Evolutionary conservation across 2,888 invertebrate genomes (phyloP).

Genomic region (Odontocerum albicorne): DNA sequence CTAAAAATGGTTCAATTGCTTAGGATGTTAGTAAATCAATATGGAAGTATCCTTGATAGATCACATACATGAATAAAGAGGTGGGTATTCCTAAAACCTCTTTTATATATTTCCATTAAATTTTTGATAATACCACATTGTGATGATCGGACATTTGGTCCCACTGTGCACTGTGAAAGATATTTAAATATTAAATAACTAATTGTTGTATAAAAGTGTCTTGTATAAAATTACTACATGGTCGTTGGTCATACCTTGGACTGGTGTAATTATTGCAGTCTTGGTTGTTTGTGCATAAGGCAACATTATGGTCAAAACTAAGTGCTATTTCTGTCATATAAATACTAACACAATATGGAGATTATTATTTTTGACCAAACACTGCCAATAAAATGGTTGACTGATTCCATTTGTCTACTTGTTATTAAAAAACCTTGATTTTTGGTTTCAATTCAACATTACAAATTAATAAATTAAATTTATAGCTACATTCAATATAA

Average conservation of each 20-base stretch:
- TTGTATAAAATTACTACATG: constrained; percentile 2
- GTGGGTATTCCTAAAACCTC: no score
- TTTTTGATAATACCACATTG: no score
- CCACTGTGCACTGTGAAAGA: no score
- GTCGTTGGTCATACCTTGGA: constrained; percentile 13
- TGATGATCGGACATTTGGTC: no score
- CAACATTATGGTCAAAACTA: constrained; percentile 18
- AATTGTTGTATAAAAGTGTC: constrained; percentile 6
- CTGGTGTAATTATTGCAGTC: constrained; percentile 19
- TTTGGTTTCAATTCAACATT: constrained; percentile 3
- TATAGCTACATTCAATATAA: background rate
- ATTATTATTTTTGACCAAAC: background rate
- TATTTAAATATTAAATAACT: no score
- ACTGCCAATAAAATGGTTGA: background rate
- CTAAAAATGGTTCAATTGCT: no score
- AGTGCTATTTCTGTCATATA: constrained; percentile 7
- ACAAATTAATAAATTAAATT: constrained; percentile 5
- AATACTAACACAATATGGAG: constrained; percentile 2
- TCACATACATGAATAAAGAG: no score
- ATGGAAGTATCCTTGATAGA: no score
- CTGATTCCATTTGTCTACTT: background rate
- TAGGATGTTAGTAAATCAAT: no score
- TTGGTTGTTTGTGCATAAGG: constrained; percentile 22
- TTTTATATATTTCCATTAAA: no score
- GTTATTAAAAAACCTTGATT: no score